These are phyloP conservation scores for Hirtodrosophila cameraria DNA, from an alignment of 2,888 invertebrate genomes.

Conservation along the genomic window DNA sequence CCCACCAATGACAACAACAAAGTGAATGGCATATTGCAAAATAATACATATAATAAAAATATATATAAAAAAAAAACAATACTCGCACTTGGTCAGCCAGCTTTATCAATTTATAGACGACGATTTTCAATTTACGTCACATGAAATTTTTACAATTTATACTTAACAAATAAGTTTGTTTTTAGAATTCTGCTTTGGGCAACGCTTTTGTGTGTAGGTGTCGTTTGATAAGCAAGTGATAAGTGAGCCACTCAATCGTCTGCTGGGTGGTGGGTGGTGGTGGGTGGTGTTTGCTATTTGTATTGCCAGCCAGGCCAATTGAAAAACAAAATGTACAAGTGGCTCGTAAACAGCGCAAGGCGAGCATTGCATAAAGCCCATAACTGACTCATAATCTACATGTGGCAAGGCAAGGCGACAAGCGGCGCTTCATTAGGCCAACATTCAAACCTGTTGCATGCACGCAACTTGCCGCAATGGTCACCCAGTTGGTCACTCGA, in stretches of 20 bases:
- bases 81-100: slow-evolving; percentile 45
- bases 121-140: slow-evolving; percentile 68
- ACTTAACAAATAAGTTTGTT: slow-evolving; percentile 43
- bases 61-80: slow-evolving; percentile 2
- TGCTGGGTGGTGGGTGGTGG: slow-evolving; percentile 12
- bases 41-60: background rate
- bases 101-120: slow-evolving; percentile 44
- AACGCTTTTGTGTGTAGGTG: slow-evolving; percentile 40
- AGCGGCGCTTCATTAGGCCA: slow-evolving; percentile 58
- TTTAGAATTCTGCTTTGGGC: slow-evolving; percentile 1
- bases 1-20: slow-evolving; percentile 42
- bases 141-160: slow-evolving; percentile 61
- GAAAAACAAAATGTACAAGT: slow-evolving; percentile 43
- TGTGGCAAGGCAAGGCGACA: slow-evolving; percentile 28
- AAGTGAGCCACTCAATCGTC: slow-evolving; percentile 17
- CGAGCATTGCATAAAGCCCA: slow-evolving; percentile 63
- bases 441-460: slow-evolving; percentile 68
- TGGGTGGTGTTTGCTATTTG: too few species aligned
- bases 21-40: slow-evolving; percentile 26
- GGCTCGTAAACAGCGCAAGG: slow-evolving; percentile 32
- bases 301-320: slow-evolving; percentile 30
- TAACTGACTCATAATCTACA: slow-evolving; percentile 62
- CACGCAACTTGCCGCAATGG: slow-evolving; percentile 52
- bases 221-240: slow-evolving; percentile 40
- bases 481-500: slow-evolving; percentile 48